Base-by-base conservation (phyloP, 2,797 vertebrate species). In the Enteromius treurensis region DNA sequence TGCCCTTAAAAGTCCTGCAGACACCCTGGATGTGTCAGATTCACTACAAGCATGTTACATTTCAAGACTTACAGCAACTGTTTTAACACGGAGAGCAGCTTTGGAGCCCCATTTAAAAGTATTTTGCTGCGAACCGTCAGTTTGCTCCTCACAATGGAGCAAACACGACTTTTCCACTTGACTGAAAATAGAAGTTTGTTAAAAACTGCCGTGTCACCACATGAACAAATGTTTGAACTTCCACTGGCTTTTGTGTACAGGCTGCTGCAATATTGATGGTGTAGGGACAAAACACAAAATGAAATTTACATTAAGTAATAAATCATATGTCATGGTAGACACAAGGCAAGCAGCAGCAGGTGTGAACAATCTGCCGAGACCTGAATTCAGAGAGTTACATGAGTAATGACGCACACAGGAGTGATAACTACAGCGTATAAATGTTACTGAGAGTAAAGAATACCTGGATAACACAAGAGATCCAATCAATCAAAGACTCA, bases 271-370 rank as follows among this genome's bases (percentile, higher is more conserved):
- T 76, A 79, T 86, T 83, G 70, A 86, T 86, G 77, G 37, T 77
- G 53, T 23, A 49, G 55, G 64, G 58, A 71, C 15, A 4, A 51
- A 86, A 69, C 11, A 81, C 47, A 84, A 81, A 81, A 84, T 84
- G 11, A 86, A 77, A 86, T 77, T 81, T 81, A 78, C 85, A 86
- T 80, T 60, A 77, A 77, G 82, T 84, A 47, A 79, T 84, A 81
- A 75, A 84, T 86, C 79, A 86, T 55, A 78, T 47, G 60, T 81
- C 23, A 55, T 77, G n/a, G 65, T 73, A 75, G 58, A 86, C 14
- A 42, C 45, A n/a, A 47, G 53, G 55, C 78, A 55, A 79, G 34
- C 58, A 76, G 53, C 55, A 82, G 71, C 60, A 82, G 80, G 32
- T 82, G 71, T 8, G 70, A 76, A 76, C 71, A 73, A 82, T 60